Base-by-base conservation (phyloP, 2,797 vertebrate species). In the Perdix hodgsoniae region DNA sequence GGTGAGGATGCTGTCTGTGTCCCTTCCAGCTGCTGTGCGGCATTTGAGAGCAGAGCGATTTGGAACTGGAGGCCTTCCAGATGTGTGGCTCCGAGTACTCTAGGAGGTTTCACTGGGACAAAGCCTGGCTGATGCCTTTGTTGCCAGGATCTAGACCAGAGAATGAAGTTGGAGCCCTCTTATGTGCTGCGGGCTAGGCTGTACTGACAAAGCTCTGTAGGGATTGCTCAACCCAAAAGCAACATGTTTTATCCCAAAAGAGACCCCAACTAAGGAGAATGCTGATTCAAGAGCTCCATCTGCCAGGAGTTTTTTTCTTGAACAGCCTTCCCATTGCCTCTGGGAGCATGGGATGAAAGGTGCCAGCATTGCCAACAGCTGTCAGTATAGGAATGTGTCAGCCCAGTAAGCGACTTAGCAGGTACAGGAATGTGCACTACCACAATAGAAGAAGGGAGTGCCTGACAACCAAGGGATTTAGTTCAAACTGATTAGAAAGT, bases 11-110 rank as follows among this genome's bases (percentile, higher is more conserved):
- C 74, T 74, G 29, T 0, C 74, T 74, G 29, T 0, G 0, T 4
- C 69, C 71, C 24, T 57, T n/a, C 40, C 15, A 31, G 64, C 45
- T 27, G 26, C 49, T 27, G 26, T 50, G 49, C 49, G 27, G 49
- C 14, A 15, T 27, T 54, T 39, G 19, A 16, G 6, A 70, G 65
- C 26, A 7, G 52, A 26, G 39, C 10, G 7, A 37, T 73, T 59
- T 15, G 18, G 50, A n/a, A 9, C 47, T 50, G 49, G 50, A 49
- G 22, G 19, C 7, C 4, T 2, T 72, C n/a, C 22, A n/a, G 33
- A 21, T 2, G 0, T 18, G 31, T 0, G 2, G 16, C 45, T 50
- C 27, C 5, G 3, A 14, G 14, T 3, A 10, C 29, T 52, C 56
- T 39, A 1, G 1, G 33, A 17, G 17, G 24, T 61, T 52, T 79